Percentiles rank a stretch among this genome's conserved stretches.
These are phyloP conservation scores for Cecropterus lyciades DNA, from an alignment of 1,140 invertebrate genomes.

Conservation along the genomic window DNA sequence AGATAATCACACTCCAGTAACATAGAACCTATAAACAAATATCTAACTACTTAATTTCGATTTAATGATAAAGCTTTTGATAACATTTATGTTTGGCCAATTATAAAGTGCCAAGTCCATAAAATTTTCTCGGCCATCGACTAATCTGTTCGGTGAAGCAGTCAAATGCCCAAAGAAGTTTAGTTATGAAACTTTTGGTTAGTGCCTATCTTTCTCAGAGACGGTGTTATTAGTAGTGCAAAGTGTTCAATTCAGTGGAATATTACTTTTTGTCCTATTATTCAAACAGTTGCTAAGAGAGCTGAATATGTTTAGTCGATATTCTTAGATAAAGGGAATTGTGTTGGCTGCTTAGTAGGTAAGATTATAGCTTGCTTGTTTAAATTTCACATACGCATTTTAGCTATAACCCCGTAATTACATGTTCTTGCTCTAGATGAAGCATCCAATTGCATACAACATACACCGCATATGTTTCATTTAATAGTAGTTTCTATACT, in stretches of 20 bases:
- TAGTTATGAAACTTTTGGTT: background rate
- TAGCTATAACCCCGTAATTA: background rate
- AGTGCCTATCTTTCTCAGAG: background rate
- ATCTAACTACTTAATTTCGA: no score
- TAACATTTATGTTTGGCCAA: no score
- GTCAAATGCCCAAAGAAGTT: background rate
- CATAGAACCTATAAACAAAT: no score
- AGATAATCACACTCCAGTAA: no score
- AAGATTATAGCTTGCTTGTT: background rate
- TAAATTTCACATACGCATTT: background rate
- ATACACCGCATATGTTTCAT: no score
- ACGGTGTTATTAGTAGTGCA: background rate
- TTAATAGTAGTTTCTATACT: no score
- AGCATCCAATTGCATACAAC: no score
- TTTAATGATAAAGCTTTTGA: no score
- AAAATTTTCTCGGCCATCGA: no score
- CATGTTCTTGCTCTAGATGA: background rate
- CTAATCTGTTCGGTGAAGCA: background rate
- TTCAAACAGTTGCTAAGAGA: slow-evolving; percentile 35
- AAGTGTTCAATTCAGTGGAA: background rate
- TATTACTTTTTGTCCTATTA: slow-evolving; percentile 1
- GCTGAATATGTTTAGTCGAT: slow-evolving; percentile 42
- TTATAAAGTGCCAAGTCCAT: no score
- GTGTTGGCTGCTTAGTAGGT: slow-evolving; percentile 8
- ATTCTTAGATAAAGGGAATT: slow-evolving; percentile 3